Conservation (phyloP, 2,113 vertebrate genomes). For the Aspidoscelis tigris region DNA sequence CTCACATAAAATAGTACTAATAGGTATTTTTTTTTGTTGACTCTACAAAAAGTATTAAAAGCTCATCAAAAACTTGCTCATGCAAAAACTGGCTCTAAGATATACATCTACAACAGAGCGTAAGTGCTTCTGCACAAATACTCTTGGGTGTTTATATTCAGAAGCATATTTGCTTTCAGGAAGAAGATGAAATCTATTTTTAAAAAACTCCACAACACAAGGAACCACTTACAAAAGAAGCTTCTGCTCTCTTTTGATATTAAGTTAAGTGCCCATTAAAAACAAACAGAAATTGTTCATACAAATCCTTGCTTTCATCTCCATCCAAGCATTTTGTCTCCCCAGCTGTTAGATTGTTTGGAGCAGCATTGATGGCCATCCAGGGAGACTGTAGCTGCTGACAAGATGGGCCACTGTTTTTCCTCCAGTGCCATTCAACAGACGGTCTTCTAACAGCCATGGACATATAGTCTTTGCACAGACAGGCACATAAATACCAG, state of each 20-base stretch:
- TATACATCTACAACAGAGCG: conserved; percentile 52
- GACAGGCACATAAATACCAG: too few species aligned
- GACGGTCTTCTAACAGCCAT: background rate
- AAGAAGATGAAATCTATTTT: conserved; percentile 61
- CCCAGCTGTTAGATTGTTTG: background rate
- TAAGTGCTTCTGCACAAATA: conserved; percentile 47
- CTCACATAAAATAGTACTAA: background rate
- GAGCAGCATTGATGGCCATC: background rate
- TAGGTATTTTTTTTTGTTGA: conserved; percentile 21
- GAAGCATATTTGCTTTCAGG: conserved; percentile 49
- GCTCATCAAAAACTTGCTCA: conserved; percentile 34
- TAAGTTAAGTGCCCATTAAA: conserved; percentile 4
- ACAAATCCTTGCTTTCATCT: background rate
- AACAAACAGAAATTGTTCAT: background rate
- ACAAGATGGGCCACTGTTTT: background rate
- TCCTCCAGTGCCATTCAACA: background rate
- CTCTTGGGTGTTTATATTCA: conserved; percentile 45
- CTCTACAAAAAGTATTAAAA: conserved; percentile 42
- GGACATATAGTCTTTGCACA: background rate
- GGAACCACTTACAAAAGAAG: conserved; percentile 49
- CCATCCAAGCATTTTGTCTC: background rate
- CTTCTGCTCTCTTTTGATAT: conserved; percentile 52
- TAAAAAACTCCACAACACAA: conserved; percentile 57
- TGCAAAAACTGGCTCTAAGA: conserved; percentile 55
- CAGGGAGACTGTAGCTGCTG: background rate